A percentile compares a stretch with the other conserved stretches of the same genome.
Evolutionary conservation across 2,888 invertebrate genomes (phyloP).

Genomic region (Nebria brevicollis): DNA sequence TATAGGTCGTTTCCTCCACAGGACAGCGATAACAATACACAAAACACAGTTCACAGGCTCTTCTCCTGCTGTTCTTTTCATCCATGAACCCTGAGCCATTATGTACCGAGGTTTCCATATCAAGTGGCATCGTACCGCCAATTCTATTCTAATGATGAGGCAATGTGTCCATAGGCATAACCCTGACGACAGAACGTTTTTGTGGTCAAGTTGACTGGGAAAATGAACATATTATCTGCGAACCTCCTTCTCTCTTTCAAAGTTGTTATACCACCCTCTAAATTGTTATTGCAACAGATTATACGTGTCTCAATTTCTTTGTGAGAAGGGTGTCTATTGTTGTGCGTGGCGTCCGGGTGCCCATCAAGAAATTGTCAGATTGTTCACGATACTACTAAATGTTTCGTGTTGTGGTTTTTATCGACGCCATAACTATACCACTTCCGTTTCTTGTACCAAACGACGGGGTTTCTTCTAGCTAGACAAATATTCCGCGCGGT

Average conservation of each 20-base stretch:
- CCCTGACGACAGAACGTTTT: slow-evolving; percentile 35
- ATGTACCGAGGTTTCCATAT: background rate
- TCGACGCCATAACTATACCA: slow-evolving; percentile 29
- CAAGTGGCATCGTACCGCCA: background rate
- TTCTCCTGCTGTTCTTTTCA: slow-evolving; percentile 26
- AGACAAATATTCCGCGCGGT: too few species aligned
- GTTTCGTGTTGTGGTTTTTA: slow-evolving; percentile 41
- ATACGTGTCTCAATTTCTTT: slow-evolving; percentile 18
- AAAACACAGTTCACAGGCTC: slow-evolving; percentile 15
- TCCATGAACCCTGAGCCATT: slow-evolving; percentile 8
- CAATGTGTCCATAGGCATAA: background rate
- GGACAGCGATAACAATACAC: slow-evolving; percentile 22
- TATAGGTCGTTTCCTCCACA: background rate
- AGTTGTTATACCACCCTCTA: slow-evolving; percentile 5
- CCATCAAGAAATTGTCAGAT: slow-evolving; percentile 38
- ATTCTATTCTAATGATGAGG: background rate
- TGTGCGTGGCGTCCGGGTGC: slow-evolving; percentile 4
- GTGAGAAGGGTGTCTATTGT: background rate
- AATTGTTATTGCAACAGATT: slow-evolving; percentile 43
- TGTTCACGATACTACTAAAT: slow-evolving; percentile 40
- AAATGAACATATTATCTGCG: slow-evolving; percentile 34
- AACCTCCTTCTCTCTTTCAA: background rate
- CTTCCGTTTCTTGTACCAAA: slow-evolving; percentile 4
- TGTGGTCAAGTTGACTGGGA: slow-evolving; percentile 38
- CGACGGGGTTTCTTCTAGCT: background rate